Base-by-base conservation (phyloP, 23 tunicate genomes). In the Halocynthia aurantium region DNA sequence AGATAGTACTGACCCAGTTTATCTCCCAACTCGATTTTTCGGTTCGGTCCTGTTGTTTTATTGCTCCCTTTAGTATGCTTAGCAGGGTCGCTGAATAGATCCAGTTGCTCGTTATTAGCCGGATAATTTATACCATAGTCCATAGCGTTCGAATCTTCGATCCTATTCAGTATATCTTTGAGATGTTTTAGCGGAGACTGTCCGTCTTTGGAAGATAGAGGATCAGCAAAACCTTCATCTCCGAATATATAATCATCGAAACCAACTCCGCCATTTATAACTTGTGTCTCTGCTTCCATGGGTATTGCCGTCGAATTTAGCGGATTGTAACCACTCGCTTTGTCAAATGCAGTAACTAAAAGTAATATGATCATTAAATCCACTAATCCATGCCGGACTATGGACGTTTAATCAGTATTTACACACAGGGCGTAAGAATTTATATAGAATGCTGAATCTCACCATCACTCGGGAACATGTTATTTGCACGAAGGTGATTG, bases 141-240 rank as follows among this genome's bases (percentile, higher is more conserved):
- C 44, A 31, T 4, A 31, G 44, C 44, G 44, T 31, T 31, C 44
- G 4, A 31, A 31, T 31, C 44, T 31, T 65, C 70, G 1, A 15
- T 49, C 15, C 10, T 5, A 10, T 65, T 49, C 15, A 10, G 6
- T 0, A 20, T 15, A 58, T 15, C 17, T 0, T 65, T 65, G 17
- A 15, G 19, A 20, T 6, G 17, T 1, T 40, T 15, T 11, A 49
- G 70, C 44, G 44, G 44, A 8, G 70, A 11, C 5, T 20, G 10
- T 20, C 10, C 31, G 10, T 65, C 19, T 65, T 49, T 11, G 10
- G 17, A 49, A 11, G 70, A 49, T 10, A 49, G 70, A 10, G 70
- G 70, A 20, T 65, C 19, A 49, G 70, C 70, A 65, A 65, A 65
- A 10, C 70, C 70, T 15, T 65, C 70, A 49, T 65, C 70, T 65